Evolutionary conservation across 2,797 vertebrate genomes (phyloP).

Genomic region (Sparidentex hasta): DNA sequence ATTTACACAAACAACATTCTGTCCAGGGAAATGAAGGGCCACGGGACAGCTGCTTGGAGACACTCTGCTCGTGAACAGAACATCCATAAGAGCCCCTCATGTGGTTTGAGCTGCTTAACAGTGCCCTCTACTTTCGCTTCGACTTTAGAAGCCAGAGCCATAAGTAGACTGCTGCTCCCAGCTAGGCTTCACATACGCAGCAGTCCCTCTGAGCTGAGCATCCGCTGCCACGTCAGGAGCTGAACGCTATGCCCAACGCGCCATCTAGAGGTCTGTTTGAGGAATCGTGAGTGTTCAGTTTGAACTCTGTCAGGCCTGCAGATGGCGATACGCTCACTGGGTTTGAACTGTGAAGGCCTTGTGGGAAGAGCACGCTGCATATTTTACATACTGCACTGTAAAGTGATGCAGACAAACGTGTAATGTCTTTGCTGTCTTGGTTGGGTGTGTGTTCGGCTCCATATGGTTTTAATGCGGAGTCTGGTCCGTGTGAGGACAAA

Average conservation of each 20-base stretch:
- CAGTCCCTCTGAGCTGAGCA: conserved; percentile 11
- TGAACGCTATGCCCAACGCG: conserved; percentile 7
- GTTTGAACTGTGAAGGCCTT: not conserved
- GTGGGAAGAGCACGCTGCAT: not conserved
- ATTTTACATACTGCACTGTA: not conserved
- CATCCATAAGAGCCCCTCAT: not conserved
- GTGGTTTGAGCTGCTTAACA: conserved; percentile 6
- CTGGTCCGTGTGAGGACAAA: conserved; percentile 37
- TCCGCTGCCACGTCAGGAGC: conserved; percentile 66
- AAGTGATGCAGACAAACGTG: not conserved
- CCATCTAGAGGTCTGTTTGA: conserved; percentile 64
- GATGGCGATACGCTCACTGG: conserved; percentile 10
- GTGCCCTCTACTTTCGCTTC: conserved; percentile 29
- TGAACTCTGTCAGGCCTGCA: conserved; percentile 23
- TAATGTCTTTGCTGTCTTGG: not conserved
- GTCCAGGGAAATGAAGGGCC: not conserved
- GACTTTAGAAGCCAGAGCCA: conserved; percentile 27
- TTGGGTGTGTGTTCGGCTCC: not conserved
- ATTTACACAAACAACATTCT: not conserved
- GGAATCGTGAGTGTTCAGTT: conserved; percentile 10
- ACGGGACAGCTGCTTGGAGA: not conserved
- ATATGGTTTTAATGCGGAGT: not conserved
- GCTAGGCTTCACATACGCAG: not conserved
- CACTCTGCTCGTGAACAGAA: not conserved
- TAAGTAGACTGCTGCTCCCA: not conserved